These are phyloP conservation scores for Pandemis heparana DNA, from an alignment of 2,888 invertebrate genomes.

Conservation along the genomic window DNA sequence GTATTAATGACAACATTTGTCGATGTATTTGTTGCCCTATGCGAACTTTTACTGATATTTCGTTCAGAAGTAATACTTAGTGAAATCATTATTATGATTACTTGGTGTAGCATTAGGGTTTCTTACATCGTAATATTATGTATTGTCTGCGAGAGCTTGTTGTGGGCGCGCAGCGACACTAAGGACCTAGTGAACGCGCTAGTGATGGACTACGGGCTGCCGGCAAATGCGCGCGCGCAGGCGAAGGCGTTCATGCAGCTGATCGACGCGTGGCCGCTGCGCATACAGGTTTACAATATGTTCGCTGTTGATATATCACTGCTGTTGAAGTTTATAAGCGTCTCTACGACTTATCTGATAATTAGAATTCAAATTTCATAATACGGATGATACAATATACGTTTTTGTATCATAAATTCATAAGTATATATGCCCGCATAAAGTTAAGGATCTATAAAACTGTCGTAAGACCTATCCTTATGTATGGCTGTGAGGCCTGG, in stretches of 20 bases:
- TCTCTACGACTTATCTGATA: slow-evolving; percentile 24
- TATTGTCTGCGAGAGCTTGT: neutral
- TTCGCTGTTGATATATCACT: slow-evolving; percentile 41
- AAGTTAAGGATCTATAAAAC: too few relatives aligned
- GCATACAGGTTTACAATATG: slow-evolving; percentile 43
- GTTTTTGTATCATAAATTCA: too few relatives aligned
- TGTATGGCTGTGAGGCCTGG: too few relatives aligned
- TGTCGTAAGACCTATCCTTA: too few relatives aligned
- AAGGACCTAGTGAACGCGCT: slow-evolving; percentile 29
- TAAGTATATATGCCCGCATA: too few relatives aligned
- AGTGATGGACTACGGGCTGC: slow-evolving; percentile 41
- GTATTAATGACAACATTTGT: neutral
- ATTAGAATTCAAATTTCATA: neutral
- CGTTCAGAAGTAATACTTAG: neutral
- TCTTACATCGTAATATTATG: neutral
- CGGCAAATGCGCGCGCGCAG: slow-evolving; percentile 30
- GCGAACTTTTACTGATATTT: neutral
- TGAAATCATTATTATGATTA: neutral
- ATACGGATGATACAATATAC: too few relatives aligned
- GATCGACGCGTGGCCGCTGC: slow-evolving; percentile 41
- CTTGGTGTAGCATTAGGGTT: neutral
- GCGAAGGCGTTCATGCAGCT: slow-evolving; percentile 44
- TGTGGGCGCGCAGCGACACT: neutral
- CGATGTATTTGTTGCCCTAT: neutral
- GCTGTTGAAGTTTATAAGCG: slow-evolving; percentile 44